Evolutionary conservation across 2,113 vertebrate species (phyloP).

Genomic region (Strix uralensis): DNA sequence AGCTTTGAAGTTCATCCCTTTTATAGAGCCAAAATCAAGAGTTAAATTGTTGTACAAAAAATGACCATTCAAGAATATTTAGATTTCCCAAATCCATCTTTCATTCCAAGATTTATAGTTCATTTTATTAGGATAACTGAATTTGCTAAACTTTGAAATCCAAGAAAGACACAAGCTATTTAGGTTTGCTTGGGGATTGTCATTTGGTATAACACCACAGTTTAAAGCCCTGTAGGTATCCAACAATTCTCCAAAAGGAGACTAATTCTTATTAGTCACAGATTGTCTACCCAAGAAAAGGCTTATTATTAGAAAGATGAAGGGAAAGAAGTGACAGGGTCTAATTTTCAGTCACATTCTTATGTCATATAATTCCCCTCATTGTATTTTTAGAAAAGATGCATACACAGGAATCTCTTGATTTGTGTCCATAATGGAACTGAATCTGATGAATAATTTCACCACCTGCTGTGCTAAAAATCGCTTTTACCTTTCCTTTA

Average conservation of each 20-base stretch:
- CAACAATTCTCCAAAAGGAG: neutral
- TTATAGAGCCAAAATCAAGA: neutral
- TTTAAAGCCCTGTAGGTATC: neutral
- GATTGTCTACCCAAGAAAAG: neutral
- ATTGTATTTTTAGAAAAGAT: neutral
- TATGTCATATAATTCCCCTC: neutral
- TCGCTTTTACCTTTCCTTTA: neutral
- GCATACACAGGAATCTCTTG: neutral
- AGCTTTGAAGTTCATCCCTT: neutral
- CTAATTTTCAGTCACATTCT: neutral
- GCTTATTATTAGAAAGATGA: neutral
- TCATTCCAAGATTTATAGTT: neutral
- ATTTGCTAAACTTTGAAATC: neutral
- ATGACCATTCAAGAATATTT: neutral
- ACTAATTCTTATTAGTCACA: neutral
- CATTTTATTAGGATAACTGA: neutral
- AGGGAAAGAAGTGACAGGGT: neutral
- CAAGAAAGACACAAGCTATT: neutral
- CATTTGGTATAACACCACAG: neutral
- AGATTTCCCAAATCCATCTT: neutral
- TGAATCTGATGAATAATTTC: neutral
- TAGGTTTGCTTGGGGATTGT: neutral
- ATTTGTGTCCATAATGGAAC: neutral
- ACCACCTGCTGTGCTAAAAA: neutral
- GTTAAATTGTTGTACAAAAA: neutral